These are phyloP conservation scores for Eristalis tenax DNA, from an alignment of 2,888 invertebrate genomes.

Conservation along the genomic window DNA sequence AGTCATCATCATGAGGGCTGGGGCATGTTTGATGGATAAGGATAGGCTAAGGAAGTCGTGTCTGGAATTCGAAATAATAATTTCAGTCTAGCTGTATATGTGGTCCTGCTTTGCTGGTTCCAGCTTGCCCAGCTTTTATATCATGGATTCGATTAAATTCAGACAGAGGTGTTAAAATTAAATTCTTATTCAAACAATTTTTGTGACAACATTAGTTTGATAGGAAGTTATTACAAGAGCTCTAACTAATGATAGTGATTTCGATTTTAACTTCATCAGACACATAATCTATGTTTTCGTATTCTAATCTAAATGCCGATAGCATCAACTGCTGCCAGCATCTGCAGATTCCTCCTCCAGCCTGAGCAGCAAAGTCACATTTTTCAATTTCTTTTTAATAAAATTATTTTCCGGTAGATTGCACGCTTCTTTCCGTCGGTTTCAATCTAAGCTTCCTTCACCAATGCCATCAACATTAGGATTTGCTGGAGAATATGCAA, in stretches of 20 bases:
- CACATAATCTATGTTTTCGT: background rate
- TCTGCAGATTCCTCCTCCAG: background rate
- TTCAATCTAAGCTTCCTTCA: constrained; percentile 14
- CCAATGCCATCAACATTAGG: constrained; percentile 21
- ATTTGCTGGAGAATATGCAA: constrained; percentile 60
- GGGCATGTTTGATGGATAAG: constrained; percentile 51
- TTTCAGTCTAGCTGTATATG: constrained; percentile 1
- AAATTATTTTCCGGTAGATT: constrained; percentile 67
- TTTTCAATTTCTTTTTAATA: constrained; percentile 66
- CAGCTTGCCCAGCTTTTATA: constrained; percentile 1
- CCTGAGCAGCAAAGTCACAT: constrained; percentile 21
- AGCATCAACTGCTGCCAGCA: background rate
- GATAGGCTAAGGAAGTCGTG: constrained; percentile 53
- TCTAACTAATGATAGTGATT: background rate
- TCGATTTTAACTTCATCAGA: background rate
- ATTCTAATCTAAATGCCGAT: background rate
- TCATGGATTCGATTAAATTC: constrained; percentile 33
- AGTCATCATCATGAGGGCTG: constrained; percentile 41
- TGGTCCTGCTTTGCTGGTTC: background rate
- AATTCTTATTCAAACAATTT: background rate
- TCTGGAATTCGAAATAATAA: constrained; percentile 50
- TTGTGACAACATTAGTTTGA: too few species aligned
- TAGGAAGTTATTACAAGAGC: too few species aligned
- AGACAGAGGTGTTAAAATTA: background rate
- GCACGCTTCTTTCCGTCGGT: constrained; percentile 37